Evolutionary conservation across 2,797 vertebrate genomes (phyloP), one percentile per base, ranked within the genome.

Genomic region (Gymnopithys bicolor): DNA sequence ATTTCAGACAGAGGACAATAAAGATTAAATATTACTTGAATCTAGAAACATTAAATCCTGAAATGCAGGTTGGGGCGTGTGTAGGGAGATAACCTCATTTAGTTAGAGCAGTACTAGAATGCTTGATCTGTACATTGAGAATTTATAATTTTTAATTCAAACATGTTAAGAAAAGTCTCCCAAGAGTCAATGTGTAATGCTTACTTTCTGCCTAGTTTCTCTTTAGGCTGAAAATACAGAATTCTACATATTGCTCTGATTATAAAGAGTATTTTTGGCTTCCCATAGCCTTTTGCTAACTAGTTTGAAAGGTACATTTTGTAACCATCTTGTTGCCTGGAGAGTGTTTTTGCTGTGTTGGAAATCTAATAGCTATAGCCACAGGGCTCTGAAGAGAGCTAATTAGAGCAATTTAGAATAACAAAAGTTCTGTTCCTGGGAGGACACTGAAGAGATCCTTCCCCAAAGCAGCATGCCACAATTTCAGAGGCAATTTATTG

Each of bases 391-490:
- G 86, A 94, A 87, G 81, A 92, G 56, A 9, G 9, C 90, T 95
- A 95, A 97, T 97, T 94, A 95, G 78, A 90, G 78, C 96, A 90
- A 93, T 95, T 96, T 93, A 89, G 74, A 88, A 87, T 90, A 95
- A 84, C 86, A 84, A 67, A 94, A 93, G 56, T 95, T 94, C 83
- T 82, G 41, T 76, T 96, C 80, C 91, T 95, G 74, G 77, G 83
- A 94, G 92, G 92, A 87, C 67, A n/a, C 51, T 10, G 74, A 46
- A 45, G 86, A 90, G 70, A 82, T 96, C 67, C 63, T 89, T 90
- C 67, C 86, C 63, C 63, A 70, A 62, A 95, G 90, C 85, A 95
- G 70, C 77, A 43, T n/a, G 77, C 70, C 33, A 49, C 76, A 59
- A 41, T 90, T 95, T 90, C 88, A 89, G 77, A 82, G 74, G 73